phyloP scores from a whole-genome alignment of 2,113 vertebrate genomes.

The Climacteris rufus region DNA sequence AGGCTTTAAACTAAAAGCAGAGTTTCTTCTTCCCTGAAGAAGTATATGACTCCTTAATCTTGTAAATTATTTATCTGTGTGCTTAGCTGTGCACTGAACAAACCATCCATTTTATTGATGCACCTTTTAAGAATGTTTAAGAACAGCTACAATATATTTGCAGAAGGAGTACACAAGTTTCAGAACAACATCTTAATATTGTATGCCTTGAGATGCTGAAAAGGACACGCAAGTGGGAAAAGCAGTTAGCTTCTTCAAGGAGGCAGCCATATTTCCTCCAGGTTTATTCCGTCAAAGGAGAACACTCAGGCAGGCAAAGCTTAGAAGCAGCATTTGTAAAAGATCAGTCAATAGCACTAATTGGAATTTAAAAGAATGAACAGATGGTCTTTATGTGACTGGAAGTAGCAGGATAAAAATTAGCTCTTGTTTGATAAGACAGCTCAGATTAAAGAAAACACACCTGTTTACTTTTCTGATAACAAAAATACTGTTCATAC shows the following conservation, averaged over 20 bases:
- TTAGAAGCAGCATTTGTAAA: constrained; percentile 28
- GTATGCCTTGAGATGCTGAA: not conserved
- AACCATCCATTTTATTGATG: not conserved
- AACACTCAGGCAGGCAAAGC: not conserved
- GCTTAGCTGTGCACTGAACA: not conserved
- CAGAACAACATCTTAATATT: not conserved
- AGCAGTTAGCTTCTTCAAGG: not conserved
- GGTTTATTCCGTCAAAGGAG: constrained; percentile 4
- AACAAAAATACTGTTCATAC: constrained; percentile 45
- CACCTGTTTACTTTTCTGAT: constrained; percentile 72
- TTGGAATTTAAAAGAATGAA: constrained; percentile 72
- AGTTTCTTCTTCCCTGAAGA: not conserved
- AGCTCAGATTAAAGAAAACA: constrained; percentile 56
- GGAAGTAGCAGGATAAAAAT: constrained; percentile 63
- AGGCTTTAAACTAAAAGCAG: not conserved
- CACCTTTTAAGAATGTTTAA: not conserved
- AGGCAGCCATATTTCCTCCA: not conserved
- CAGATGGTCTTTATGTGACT: constrained; percentile 77
- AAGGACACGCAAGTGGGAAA: not conserved
- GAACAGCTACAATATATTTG: not conserved
- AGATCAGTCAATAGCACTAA: constrained; percentile 69
- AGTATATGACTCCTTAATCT: not conserved
- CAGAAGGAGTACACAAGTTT: not conserved
- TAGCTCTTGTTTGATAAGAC: constrained; percentile 44
- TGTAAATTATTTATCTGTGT: not conserved